phyloP scores from a whole-genome alignment of 2,797 vertebrate species.

The Moxostoma hubbsi region DNA sequence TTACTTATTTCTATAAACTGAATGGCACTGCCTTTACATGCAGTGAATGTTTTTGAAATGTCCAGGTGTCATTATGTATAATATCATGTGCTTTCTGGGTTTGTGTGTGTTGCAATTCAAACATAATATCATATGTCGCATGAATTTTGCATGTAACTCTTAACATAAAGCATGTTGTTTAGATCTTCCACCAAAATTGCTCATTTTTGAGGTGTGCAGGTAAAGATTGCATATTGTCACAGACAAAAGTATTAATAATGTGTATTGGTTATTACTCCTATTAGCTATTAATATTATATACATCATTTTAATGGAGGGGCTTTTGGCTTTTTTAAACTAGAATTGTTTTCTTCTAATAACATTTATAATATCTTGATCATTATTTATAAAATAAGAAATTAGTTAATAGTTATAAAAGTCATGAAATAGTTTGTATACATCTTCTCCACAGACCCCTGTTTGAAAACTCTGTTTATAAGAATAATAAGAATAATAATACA shows the following conservation, averaged over 20 bases:
- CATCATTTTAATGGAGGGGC: neutral
- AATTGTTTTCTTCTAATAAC: too few species aligned
- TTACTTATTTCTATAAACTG: conserved; percentile 1
- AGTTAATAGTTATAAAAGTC: too few species aligned
- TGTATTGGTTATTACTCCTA: neutral
- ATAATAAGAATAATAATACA: too few species aligned
- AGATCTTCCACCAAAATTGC: neutral
- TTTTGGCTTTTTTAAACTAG: too few species aligned
- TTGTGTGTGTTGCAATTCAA: too few species aligned
- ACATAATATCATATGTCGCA: neutral
- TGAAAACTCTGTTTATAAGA: too few species aligned
- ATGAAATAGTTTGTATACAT: too few species aligned
- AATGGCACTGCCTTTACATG: conserved; percentile 2
- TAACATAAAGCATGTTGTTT: neutral
- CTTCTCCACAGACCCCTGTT: too few species aligned
- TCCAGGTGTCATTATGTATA: neutral
- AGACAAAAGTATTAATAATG: neutral
- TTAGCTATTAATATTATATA: neutral
- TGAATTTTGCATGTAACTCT: neutral
- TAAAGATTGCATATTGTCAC: neutral
- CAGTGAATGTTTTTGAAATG: conserved; percentile 17
- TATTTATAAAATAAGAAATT: too few species aligned
- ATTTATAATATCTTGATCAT: too few species aligned
- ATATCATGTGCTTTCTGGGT: neutral
- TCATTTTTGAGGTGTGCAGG: neutral